Conservation (phyloP, 2,797 vertebrate genomes). For the Diplodus sargus region DNA sequence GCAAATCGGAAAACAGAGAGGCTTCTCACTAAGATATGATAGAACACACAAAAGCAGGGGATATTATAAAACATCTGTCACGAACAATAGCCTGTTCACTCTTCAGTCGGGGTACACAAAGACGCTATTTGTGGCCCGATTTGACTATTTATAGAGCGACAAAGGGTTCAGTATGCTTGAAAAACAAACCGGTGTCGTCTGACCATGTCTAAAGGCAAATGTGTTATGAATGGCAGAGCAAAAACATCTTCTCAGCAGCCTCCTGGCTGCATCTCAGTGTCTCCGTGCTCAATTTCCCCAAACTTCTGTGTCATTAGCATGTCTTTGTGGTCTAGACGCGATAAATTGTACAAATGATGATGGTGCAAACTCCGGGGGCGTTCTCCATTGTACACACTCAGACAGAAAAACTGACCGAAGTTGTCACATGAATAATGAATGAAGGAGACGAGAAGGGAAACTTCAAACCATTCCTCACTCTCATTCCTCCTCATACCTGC, state of each 20-base stretch:
- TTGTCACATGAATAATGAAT: conserved; percentile 1
- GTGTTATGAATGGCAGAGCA: background rate
- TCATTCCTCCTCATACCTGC: background rate
- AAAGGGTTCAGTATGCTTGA: conserved; percentile 1
- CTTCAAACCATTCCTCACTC: background rate
- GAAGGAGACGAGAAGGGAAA: background rate
- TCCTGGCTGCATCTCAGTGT: conserved; percentile 15
- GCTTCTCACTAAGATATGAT: conserved; percentile 19
- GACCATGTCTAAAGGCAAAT: background rate
- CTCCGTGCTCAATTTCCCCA: conserved; percentile 18
- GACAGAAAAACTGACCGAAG: background rate
- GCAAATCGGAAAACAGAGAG: conserved; percentile 13
- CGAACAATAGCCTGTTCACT: conserved; percentile 14
- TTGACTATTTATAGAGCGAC: background rate
- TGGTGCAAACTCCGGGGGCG: background rate
- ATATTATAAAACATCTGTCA: conserved; percentile 19
- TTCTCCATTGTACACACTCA: too few species aligned
- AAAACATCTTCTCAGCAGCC: background rate
- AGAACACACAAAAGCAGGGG: background rate
- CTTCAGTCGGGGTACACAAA: background rate
- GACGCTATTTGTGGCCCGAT: background rate
- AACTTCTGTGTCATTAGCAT: background rate
- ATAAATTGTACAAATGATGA: conserved; percentile 23
- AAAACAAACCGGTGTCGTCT: background rate
- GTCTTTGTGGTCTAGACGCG: background rate